phyloP scores from a whole-genome alignment of 2,797 vertebrate species.

The Liparis tanakae region DNA sequence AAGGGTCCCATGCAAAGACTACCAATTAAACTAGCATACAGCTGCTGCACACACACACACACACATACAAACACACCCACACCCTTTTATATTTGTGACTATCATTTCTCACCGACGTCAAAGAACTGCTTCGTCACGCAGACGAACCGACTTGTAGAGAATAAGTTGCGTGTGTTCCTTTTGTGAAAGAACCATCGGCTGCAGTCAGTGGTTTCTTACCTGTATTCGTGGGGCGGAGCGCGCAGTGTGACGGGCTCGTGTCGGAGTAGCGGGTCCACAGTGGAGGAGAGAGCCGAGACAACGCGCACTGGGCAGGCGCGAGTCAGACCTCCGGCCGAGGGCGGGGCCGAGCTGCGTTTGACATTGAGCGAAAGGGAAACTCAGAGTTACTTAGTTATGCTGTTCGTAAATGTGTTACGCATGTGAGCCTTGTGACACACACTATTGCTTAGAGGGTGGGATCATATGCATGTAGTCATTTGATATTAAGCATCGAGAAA shows the following conservation, averaged over 20 bases:
- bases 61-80: too few species aligned
- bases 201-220: slow-evolving; percentile 63
- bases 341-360: slow-evolving; percentile 61
- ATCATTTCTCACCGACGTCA: slow-evolving; percentile 33
- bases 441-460: background rate
- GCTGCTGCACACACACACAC: slow-evolving; percentile 9
- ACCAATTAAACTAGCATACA: slow-evolving; percentile 14
- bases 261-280: slow-evolving; percentile 59
- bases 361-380: slow-evolving; percentile 31
- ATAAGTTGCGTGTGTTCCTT: background rate
- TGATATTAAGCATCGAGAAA: background rate
- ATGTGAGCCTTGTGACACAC: too few species aligned
- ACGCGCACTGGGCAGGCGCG: slow-evolving; percentile 72
- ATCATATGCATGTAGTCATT: too few species aligned
- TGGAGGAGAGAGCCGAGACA: slow-evolving; percentile 76
- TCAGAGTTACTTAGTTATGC: background rate
- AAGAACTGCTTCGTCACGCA: background rate
- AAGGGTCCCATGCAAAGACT: background rate
- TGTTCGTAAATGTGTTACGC: background rate
- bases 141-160: background rate
- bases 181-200: background rate
- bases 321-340: slow-evolving; percentile 34
- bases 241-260: slow-evolving; percentile 40
- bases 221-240: slow-evolving; percentile 46
- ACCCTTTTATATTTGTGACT: slow-evolving; percentile 22